A percentile compares a stretch with the other conserved stretches of the same genome.
Conservation (phyloP, 2,113 vertebrate genomes). For the Phylloscopus trochilus region DNA sequence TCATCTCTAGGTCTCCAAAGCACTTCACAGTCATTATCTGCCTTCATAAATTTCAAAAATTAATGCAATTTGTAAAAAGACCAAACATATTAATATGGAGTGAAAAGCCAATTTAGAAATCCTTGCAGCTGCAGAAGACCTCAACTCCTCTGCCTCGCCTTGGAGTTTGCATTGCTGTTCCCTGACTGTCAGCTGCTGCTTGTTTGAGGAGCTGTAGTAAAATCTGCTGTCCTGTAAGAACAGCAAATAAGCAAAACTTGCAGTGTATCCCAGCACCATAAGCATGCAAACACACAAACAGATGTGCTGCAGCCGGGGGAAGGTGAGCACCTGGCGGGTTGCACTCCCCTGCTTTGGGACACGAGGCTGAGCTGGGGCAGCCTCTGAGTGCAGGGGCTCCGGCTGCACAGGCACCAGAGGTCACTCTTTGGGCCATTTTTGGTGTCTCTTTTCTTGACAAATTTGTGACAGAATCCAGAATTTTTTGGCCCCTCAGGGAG, state of each 20-base stretch:
- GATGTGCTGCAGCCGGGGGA: not conserved
- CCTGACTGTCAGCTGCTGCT: not conserved
- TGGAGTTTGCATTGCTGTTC: not conserved
- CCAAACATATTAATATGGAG: not conserved
- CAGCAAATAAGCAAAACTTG: not conserved
- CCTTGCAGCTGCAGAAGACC: not conserved
- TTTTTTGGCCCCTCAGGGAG: not conserved
- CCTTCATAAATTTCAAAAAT: not conserved
- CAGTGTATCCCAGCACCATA: not conserved
- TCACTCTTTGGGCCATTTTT: not conserved
- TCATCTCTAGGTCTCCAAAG: not conserved
- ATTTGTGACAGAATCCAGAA: not conserved
- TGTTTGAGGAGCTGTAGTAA: not conserved
- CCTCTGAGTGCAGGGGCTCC: rapidly evolving
- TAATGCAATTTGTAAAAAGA: not conserved
- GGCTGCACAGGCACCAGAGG: not conserved
- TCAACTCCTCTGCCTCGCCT: not conserved
- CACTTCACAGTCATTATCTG: not conserved
- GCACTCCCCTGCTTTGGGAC: not conserved
- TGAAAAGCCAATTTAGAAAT: not conserved
- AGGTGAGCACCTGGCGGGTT: not conserved
- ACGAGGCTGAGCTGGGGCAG: not conserved
- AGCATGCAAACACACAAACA: not conserved
- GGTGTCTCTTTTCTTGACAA: not conserved
- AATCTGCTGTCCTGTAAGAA: not conserved